phyloP scores from a whole-genome alignment of 2,113 vertebrate genomes.

The Brachyhypopomus occidentalis region DNA sequence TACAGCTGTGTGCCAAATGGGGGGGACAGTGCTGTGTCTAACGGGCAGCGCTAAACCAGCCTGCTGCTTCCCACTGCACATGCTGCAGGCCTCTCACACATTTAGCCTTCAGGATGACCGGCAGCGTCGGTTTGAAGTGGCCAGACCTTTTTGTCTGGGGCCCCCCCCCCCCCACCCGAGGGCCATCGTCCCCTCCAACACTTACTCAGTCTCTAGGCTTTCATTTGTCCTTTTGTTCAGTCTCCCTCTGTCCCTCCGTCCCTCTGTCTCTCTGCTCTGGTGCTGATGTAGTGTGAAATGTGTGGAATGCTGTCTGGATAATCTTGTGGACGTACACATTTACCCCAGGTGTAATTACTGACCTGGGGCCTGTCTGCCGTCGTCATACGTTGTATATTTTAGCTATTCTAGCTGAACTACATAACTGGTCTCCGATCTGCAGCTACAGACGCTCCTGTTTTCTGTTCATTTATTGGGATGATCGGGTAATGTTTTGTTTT shows the following conservation, averaged over 20 bases:
- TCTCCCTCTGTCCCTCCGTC: not conserved
- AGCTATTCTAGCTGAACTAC: not conserved
- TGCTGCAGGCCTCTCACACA: not conserved
- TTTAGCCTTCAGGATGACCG: not conserved
- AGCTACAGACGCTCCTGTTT: too few relatives aligned
- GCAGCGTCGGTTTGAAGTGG: not conserved
- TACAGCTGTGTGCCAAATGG: not conserved
- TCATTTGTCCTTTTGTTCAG: not conserved
- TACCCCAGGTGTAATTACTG: not conserved
- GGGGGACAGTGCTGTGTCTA: too few relatives aligned
- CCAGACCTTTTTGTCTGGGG: not conserved
- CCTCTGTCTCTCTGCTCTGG: constrained; percentile 30
- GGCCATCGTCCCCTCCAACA: not conserved
- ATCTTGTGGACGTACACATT: constrained; percentile 41
- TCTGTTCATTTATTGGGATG: too few relatives aligned
- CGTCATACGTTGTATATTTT: not conserved
- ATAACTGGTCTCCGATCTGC: too few relatives aligned
- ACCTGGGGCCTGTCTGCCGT: not conserved
- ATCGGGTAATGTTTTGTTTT: too few relatives aligned
- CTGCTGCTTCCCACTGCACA: not conserved
- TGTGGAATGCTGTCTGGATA: constrained; percentile 53
- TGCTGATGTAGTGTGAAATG: constrained; percentile 54
- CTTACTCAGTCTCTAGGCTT: not conserved
- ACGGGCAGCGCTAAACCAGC: not conserved
- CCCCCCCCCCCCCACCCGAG: not conserved